Percentiles rank a stretch among this genome's conserved stretches.
Conservation (phyloP, 2,797 vertebrate species). For the Podarcis lilfordi region DNA sequence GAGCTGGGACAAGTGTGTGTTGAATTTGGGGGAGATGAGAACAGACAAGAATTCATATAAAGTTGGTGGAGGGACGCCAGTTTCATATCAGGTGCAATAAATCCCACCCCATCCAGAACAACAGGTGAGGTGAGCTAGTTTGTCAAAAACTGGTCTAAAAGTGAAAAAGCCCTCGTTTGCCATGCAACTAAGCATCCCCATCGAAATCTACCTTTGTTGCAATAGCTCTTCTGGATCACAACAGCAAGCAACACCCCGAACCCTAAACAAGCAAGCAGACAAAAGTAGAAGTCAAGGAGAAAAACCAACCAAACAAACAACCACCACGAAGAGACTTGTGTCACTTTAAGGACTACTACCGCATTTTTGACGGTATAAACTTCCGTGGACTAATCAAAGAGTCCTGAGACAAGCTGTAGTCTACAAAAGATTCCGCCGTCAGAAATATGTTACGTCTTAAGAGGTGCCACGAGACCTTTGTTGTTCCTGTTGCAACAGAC, state of each 20-base stretch:
- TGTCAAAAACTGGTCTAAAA: background rate
- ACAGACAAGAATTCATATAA: background rate
- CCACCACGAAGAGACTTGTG: too few relatives aligned
- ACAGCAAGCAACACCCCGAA: background rate
- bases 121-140: background rate
- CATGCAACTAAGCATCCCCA: background rate
- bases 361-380: background rate
- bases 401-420: background rate
- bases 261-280: too few relatives aligned
- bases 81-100: background rate
- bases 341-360: background rate
- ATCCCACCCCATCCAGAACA: background rate
- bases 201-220: too few relatives aligned
- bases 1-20: too few relatives aligned
- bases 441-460: background rate
- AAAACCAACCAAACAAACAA: background rate
- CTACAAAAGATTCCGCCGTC: background rate
- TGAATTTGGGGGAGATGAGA: background rate
- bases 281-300: too few relatives aligned
- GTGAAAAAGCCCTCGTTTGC: too few relatives aligned
- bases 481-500: background rate
- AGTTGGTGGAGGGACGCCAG: background rate
- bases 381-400: background rate
- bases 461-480: background rate
- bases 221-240: background rate